These are phyloP conservation scores for Leucoraja ocellata DNA, from an alignment of 2,797 vertebrate species.

Conservation along the genomic window DNA sequence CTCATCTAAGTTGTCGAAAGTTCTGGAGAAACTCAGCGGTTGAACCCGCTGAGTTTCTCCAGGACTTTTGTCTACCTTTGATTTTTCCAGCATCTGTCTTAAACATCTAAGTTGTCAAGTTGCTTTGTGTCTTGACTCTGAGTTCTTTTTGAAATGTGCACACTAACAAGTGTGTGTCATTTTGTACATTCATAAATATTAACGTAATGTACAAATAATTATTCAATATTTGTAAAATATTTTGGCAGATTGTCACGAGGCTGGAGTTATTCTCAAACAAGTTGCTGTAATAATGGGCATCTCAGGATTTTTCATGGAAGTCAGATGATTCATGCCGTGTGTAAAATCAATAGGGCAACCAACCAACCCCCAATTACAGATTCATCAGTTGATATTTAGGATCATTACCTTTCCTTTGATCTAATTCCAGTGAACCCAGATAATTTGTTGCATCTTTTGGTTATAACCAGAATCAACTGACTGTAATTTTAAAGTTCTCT, in stretches of 20 bases:
- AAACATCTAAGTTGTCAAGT: not conserved
- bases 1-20: too few species aligned
- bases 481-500: not conserved
- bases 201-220: not conserved
- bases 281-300: not conserved
- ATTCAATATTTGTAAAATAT: not conserved
- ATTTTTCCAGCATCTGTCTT: not conserved
- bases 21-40: too few species aligned
- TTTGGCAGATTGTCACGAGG: not conserved
- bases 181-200: not conserved
- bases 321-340: not conserved
- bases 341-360: not conserved
- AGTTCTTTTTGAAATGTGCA: not conserved
- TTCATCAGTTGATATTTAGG: not conserved
- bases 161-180: slow-evolving; percentile 13
- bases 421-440: not conserved
- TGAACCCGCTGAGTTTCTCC: too few species aligned
- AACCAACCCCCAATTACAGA: not conserved
- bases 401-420: not conserved
- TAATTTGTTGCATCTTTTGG: not conserved
- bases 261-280: not conserved
- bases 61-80: too few species aligned
- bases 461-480: not conserved
- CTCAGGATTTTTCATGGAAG: not conserved
- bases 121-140: not conserved